Evolutionary conservation across 2,888 invertebrate genomes (phyloP).

Genomic region (Neoascia interrupta): DNA sequence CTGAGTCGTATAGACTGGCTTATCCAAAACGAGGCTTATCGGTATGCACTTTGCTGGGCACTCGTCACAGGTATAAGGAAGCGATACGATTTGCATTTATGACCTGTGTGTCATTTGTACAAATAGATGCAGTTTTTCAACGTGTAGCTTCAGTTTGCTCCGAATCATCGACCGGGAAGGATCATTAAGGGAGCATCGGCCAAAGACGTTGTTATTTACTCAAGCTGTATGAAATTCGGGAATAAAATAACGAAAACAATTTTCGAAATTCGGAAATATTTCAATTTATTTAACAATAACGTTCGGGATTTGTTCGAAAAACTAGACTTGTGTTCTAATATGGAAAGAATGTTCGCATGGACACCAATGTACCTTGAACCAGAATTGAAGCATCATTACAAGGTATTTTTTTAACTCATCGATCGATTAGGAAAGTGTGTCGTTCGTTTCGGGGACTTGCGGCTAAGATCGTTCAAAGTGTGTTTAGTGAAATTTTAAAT

Average conservation of each 20-base stretch:
- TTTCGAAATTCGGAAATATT: too few species aligned
- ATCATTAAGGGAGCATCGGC: too few species aligned
- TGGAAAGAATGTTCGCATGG: conserved; percentile 42
- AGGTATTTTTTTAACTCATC: conserved; percentile 38
- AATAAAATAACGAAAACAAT: too few species aligned
- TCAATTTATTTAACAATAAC: neutral
- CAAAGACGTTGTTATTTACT: too few species aligned
- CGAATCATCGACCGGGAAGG: conserved; percentile 31
- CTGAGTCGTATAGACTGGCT: too few species aligned
- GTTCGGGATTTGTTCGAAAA: neutral
- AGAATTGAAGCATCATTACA: conserved; percentile 31
- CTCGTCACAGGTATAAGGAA: conserved; percentile 27
- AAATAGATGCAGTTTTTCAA: conserved; percentile 22
- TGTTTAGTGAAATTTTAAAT: too few species aligned
- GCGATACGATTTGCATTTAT: neutral
- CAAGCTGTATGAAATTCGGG: too few species aligned
- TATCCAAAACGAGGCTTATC: too few species aligned
- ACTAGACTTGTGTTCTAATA: neutral
- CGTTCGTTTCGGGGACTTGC: too few species aligned
- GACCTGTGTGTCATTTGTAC: conserved; percentile 1
- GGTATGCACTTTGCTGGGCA: neutral
- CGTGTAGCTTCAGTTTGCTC: conserved; percentile 30
- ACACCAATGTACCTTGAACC: conserved; percentile 12
- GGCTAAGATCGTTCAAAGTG: too few species aligned
- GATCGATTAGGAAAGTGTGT: too few species aligned